Evolutionary conservation across 2,888 invertebrate species (phyloP).

Genomic region (Nebria salina): DNA sequence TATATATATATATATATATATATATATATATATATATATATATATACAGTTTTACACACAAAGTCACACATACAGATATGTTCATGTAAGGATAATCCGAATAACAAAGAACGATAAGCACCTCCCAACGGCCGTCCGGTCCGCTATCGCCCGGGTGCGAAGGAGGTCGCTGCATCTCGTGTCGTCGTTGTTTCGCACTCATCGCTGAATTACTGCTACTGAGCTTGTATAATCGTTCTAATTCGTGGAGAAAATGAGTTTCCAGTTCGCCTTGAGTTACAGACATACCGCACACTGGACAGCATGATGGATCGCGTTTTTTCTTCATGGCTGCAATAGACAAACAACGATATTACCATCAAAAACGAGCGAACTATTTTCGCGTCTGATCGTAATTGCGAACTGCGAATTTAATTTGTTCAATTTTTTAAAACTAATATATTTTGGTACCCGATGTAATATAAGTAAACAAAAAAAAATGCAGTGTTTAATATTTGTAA

Average conservation of each 20-base stretch:
- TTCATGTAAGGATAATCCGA: too few species aligned
- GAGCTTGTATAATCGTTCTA: conserved; percentile 73
- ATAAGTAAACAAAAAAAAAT: too few species aligned
- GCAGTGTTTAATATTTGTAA: too few species aligned
- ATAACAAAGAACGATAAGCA: conserved; percentile 52
- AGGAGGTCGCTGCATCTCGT: conserved; percentile 58
- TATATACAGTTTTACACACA: too few species aligned
- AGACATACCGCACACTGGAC: conserved; percentile 77
- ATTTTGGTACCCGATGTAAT: too few species aligned
- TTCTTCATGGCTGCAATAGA: conserved; percentile 55
- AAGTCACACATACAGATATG: too few species aligned
- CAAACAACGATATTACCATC: background rate
- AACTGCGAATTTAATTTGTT: too few species aligned
- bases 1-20: too few species aligned
- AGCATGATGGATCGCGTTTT: conserved; percentile 63
- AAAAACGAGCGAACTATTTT: too few species aligned
- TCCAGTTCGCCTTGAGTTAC: conserved; percentile 74
- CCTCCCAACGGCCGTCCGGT: conserved; percentile 74
- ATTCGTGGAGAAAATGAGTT: conserved; percentile 74
- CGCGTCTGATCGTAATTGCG: too few species aligned
- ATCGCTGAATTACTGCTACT: conserved; percentile 63
- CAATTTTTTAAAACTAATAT: too few species aligned
- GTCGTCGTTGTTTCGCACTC: conserved; percentile 62
- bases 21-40: too few species aligned
- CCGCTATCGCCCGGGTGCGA: conserved; percentile 64